Percentiles rank a stretch among this genome's conserved stretches.
Evolutionary conservation across 37 sponge, comb jelly and placozoan species (phyloP).

Genomic region (Trichoplax adhaerens): DNA sequence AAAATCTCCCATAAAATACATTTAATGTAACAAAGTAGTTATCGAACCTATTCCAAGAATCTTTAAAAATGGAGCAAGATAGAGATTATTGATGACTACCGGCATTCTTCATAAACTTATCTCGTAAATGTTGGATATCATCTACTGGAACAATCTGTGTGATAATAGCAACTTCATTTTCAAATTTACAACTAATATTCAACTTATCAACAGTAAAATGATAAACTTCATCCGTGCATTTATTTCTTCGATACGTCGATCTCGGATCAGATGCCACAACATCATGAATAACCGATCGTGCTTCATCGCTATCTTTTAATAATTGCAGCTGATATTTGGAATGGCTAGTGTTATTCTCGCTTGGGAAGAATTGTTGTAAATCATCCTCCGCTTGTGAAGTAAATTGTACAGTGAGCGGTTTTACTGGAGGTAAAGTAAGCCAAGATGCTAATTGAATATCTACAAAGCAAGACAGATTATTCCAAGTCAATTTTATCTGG

Average conservation of each 20-base stretch:
- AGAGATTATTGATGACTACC: no score
- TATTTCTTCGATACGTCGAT: constrained; percentile 11
- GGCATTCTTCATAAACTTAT: no score
- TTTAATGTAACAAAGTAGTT: no score
- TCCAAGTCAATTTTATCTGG: no score
- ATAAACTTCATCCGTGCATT: constrained; percentile 10
- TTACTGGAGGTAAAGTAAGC: not conserved
- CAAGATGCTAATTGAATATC: constrained; percentile 3
- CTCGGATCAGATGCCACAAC: constrained; percentile 12
- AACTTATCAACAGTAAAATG: constrained; percentile 14
- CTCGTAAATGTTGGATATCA: no score
- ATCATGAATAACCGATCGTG: not conserved
- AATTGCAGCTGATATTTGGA: not conserved
- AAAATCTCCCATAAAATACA: no score
- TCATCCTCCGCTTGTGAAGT: constrained; percentile 6
- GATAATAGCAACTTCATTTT: not conserved
- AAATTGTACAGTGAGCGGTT: constrained; percentile 3
- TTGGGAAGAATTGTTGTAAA: not conserved
- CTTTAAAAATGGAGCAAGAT: no score
- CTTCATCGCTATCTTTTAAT: not conserved
- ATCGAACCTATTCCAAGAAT: no score
- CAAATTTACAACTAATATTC: constrained; percentile 11
- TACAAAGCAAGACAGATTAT: no score
- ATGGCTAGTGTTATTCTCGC: not conserved
- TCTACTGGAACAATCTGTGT: not conserved